Conservation (phyloP, 2,797 vertebrate genomes). For the Decapterus maruadsi region DNA sequence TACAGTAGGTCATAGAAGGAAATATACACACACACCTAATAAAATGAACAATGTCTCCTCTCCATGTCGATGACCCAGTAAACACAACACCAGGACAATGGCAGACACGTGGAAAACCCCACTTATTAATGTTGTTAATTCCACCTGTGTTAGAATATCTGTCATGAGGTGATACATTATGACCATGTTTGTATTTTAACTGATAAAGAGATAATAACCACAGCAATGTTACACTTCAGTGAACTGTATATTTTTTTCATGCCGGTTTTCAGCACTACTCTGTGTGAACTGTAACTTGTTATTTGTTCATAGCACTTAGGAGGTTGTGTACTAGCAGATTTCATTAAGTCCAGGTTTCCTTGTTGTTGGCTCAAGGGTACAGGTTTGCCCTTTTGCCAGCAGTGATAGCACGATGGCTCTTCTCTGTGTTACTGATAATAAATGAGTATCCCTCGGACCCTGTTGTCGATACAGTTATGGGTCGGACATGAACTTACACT, state of each 20-base stretch:
- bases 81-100: neutral
- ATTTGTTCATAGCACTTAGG: neutral
- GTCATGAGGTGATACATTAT: neutral
- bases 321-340: neutral
- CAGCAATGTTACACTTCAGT: neutral
- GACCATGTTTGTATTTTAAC: neutral
- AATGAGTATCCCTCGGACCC: neutral
- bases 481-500: neutral
- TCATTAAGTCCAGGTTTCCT: slow-evolving; percentile 11
- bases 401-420: neutral
- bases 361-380: slow-evolving; percentile 14
- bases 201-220: neutral
- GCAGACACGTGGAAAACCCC: neutral
- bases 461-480: neutral
- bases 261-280: neutral
- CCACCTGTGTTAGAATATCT: neutral
- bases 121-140: slow-evolving; percentile 6
- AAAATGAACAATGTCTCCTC: too few relatives aligned
- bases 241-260: neutral
- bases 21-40: neutral
- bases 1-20: neutral
- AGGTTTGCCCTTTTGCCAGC: slow-evolving; percentile 7
- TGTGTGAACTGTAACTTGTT: neutral
- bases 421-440: neutral
- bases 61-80: neutral